Evolutionary conservation across 2,888 invertebrate genomes (phyloP), one percentile per base, ranked within the genome.

Genomic region (Drosophila birchii): DNA sequence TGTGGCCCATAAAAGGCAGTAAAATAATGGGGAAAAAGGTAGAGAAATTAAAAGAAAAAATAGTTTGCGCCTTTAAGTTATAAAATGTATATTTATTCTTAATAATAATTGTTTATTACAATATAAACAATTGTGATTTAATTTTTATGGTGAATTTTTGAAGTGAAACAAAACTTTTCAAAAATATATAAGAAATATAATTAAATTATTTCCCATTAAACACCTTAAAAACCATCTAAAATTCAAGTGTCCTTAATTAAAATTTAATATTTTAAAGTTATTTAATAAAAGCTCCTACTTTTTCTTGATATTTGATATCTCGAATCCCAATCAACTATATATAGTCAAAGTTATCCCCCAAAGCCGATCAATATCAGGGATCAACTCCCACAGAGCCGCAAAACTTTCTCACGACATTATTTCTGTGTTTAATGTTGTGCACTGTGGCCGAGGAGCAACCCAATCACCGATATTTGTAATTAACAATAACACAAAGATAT

Each of bases 381-480:
- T 55, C 29, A 23, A 23, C 41, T 43, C 61, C 61, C 61, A 36
- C 32, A 29, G 18, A 34, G 54, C 55, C 20, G 43, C 55, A 26
- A 60, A 62, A 81, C 86, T 81, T 86, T 85, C 84, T 86, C 84
- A 85, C 88, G 84, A 79, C 78, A 79, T 81, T 70, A 75, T 82
- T 85, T 74, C 55, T 53, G 39, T 49, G 36, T 51, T 55, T 34
- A 12, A 45, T 53, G 23, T 43, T 59, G 39, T 61, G 54, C 81
- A 77, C 77, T 69, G 67, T 67, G 58, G 45, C 41, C 76, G 69
- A 44, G 63, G 67, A 44, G 63, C 88, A 88, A 88, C 84, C 88
- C 86, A 86, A 84, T 84, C 88, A 84, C 83, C 88, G 88, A 84
- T 81, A 86, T 80, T 68, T 85, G 82, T 77, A 88, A 88, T 82